phyloP scores from a whole-genome alignment of 1,140 invertebrate genomes.

The Drosophila equinoxialis region DNA sequence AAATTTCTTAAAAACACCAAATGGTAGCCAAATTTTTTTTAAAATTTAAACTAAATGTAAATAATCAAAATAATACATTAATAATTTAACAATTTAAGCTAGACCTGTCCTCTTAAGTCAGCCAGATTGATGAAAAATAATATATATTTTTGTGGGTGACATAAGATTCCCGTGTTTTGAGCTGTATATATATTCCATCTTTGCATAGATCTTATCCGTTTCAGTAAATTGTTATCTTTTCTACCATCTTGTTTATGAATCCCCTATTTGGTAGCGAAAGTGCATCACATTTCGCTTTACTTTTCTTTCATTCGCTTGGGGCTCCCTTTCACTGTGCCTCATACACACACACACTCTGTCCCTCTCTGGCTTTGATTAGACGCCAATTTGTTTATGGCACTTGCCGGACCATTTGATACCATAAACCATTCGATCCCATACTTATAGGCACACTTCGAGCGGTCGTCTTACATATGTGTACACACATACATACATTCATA shows the following conservation, averaged over 20 bases:
- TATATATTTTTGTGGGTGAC: no score
- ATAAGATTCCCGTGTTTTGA: neutral
- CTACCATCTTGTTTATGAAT: constrained; percentile 16
- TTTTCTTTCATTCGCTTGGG: constrained; percentile 1
- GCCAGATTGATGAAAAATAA: no score
- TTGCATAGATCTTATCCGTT: neutral
- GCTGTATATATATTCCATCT: neutral
- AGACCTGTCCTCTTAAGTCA: no score
- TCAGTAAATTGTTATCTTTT: constrained; percentile 8
- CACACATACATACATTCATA: neutral
- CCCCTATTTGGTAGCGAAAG: constrained; percentile 26
- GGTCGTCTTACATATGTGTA: constrained; percentile 12
- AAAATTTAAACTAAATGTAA: no score
- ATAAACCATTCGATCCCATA: constrained; percentile 16
- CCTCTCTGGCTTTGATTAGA: constrained; percentile 22
- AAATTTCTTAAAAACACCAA: no score
- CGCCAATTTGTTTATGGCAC: constrained; percentile 28
- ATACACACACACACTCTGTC: neutral
- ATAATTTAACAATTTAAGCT: no score
- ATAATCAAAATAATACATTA: no score
- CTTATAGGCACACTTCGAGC: constrained; percentile 20
- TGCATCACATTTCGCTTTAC: constrained; percentile 17
- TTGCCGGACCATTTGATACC: constrained; percentile 15
- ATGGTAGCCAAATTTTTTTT: no score
- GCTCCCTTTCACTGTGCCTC: neutral